These are phyloP conservation scores for Phortica okadai DNA, from an alignment of 2,888 invertebrate genomes.

Conservation along the genomic window DNA sequence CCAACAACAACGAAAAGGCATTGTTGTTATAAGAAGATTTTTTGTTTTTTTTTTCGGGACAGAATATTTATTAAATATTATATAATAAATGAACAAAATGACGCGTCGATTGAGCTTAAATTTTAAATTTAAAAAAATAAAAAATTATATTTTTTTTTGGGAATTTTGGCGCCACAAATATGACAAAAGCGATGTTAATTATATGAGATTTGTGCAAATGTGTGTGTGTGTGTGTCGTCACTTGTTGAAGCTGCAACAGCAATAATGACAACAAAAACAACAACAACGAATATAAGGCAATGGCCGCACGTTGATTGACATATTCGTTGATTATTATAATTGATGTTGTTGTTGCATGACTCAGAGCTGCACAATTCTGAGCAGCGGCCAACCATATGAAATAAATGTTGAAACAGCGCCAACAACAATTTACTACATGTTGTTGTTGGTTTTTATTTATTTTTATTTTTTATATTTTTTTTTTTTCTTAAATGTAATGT, in stretches of 20 bases:
- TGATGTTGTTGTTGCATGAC: conserved; percentile 7
- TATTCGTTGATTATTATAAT: background rate
- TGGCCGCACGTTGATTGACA: conserved; percentile 5
- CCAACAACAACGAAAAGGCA: no score
- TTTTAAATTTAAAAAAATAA: no score
- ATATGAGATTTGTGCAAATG: no score
- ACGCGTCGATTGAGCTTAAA: no score
- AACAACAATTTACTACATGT: background rate
- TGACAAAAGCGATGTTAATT: background rate
- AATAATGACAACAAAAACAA: background rate
- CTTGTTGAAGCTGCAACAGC: background rate
- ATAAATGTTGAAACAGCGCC: conserved; percentile 3
- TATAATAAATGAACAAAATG: no score
- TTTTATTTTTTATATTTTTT: background rate
- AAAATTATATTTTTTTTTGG: background rate
- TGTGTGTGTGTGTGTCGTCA: no score
- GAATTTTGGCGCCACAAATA: background rate
- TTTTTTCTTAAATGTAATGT: background rate
- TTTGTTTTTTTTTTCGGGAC: no score
- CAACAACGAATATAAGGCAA: background rate
- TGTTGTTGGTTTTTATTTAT: background rate
- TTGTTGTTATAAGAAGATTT: no score
- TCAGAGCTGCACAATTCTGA: background rate
- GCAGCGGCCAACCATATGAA: background rate
- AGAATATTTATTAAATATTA: no score